A percentile compares a stretch with the other conserved stretches of the same genome.
Evolutionary conservation across 2,888 invertebrate genomes (phyloP).

Genomic region (Ptychoptera contaminata): DNA sequence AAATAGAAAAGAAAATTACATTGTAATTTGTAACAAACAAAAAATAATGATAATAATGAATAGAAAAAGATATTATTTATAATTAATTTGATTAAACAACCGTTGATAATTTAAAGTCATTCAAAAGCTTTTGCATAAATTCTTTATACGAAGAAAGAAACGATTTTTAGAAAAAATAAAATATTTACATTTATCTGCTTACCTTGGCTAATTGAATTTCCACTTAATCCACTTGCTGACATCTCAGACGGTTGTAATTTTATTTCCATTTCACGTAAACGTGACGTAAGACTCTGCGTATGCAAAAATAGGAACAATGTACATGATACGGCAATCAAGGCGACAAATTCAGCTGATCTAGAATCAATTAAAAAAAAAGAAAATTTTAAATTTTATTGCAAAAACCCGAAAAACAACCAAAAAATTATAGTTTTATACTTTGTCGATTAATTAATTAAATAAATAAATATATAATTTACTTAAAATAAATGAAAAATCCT

Average conservation of each 20-base stretch:
- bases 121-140: too few species aligned
- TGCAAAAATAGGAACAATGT: conserved; percentile 74
- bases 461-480: too few species aligned
- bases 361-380: conserved; percentile 18
- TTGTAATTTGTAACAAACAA: too few species aligned
- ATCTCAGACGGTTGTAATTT: conserved; percentile 49
- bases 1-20: too few species aligned
- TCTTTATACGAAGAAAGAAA: too few species aligned
- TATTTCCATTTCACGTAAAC: conserved; percentile 66
- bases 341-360: conserved; percentile 73
- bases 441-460: neutral
- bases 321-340: conserved; percentile 65
- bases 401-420: neutral
- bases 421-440: neutral
- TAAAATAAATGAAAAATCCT: too few species aligned
- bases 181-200: neutral
- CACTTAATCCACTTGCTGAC: conserved; percentile 29
- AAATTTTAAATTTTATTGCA: neutral
- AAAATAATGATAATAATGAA: too few species aligned
- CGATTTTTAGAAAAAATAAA: too few species aligned
- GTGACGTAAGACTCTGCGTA: conserved; percentile 65
- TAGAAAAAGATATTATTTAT: too few species aligned
- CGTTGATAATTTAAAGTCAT: too few species aligned
- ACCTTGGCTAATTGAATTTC: conserved; percentile 19
- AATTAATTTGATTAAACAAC: too few species aligned